Conservation (phyloP, 1,140 invertebrate species). For the Hyphantria cunea region DNA sequence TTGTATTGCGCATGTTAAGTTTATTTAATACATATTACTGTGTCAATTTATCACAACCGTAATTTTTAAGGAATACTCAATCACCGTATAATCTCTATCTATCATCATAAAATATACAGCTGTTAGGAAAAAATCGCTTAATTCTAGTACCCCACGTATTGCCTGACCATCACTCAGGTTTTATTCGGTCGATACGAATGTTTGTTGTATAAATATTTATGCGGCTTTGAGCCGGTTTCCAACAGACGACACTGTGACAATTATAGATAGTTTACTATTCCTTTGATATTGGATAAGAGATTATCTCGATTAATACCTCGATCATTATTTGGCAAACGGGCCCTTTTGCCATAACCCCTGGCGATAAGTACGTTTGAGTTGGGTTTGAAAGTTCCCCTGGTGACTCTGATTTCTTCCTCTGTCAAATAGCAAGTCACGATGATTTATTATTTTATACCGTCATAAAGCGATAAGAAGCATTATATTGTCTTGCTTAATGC, state of each 20-base stretch:
- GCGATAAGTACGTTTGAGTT: conserved; percentile 69
- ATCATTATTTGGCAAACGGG: conserved; percentile 39
- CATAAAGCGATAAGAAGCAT: conserved; percentile 31
- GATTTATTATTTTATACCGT: conserved; percentile 25
- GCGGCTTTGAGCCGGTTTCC: conserved; percentile 40
- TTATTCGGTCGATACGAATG: conserved; percentile 40
- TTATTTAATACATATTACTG: conserved; percentile 1
- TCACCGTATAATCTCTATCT: too few species aligned
- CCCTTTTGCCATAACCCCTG: conserved; percentile 67
- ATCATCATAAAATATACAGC: too few species aligned
- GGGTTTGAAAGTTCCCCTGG: conserved; percentile 65
- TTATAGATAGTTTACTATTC: conserved; percentile 34
- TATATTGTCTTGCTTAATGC: conserved; percentile 29
- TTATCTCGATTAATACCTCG: conserved; percentile 51
- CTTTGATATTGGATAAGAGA: conserved; percentile 38
- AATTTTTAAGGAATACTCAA: too few species aligned
- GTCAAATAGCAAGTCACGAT: conserved; percentile 45
- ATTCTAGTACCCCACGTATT: conserved; percentile 15
- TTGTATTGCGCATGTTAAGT: conserved; percentile 18
- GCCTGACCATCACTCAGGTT: conserved; percentile 41
- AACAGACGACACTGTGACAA: conserved; percentile 13
- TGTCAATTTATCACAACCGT: too few species aligned
- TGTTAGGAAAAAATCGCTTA: too few species aligned
- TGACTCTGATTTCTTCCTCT: conserved; percentile 65
- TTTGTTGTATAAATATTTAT: conserved; percentile 37